phyloP scores from a whole-genome alignment of 1,140 invertebrate species.

The Pogonomyrmex barbatus region DNA sequence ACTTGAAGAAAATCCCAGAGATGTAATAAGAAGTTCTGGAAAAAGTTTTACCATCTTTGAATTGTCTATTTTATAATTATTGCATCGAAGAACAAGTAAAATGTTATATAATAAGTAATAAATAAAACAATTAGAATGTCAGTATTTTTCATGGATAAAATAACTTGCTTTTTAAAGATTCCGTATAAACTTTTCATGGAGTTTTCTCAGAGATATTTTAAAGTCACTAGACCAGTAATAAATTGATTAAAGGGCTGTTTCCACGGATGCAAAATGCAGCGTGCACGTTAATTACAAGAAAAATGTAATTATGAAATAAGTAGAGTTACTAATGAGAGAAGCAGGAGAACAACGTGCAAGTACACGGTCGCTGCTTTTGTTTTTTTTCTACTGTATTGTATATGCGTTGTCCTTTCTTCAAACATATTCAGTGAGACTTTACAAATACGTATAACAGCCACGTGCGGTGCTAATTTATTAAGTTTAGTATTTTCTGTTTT shows the following conservation, averaged over 20 bases:
- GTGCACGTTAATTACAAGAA: slow-evolving; percentile 25
- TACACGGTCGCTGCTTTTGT: background rate
- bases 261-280: background rate
- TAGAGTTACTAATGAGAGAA: background rate
- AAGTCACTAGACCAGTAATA: slow-evolving; percentile 1
- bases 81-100: background rate
- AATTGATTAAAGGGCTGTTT: slow-evolving; percentile 36
- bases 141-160: background rate
- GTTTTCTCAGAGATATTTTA: background rate
- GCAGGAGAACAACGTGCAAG: background rate
- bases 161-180: background rate
- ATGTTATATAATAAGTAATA: background rate
- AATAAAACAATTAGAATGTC: slow-evolving; percentile 8
- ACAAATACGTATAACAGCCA: background rate
- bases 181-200: background rate
- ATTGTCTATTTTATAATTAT: background rate
- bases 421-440: background rate
- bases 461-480: slow-evolving; percentile 37
- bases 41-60: background rate
- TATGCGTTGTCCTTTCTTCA: slow-evolving; percentile 8
- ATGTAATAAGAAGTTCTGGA: background rate
- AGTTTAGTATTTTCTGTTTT: slow-evolving; percentile 8
- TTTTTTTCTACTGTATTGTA: background rate
- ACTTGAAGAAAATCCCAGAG: slow-evolving; percentile 19
- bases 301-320: slow-evolving; percentile 31